These are phyloP conservation scores for Portunus trituberculatus DNA, from an alignment of 1,140 invertebrate species.

Conservation along the genomic window DNA sequence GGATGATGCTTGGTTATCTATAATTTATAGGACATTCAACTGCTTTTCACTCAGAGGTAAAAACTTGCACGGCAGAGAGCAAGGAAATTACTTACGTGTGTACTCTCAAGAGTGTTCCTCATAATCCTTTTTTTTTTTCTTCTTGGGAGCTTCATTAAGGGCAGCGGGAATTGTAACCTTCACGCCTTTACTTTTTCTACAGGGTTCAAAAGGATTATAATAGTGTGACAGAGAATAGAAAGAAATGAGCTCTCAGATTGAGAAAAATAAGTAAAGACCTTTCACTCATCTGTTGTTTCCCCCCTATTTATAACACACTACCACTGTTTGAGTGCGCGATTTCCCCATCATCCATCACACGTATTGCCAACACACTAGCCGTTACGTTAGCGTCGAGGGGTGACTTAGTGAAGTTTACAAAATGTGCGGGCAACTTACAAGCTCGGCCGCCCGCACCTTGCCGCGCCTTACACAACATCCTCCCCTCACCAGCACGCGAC, in stretches of 20 bases:
- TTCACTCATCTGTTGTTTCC: neutral
- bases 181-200: neutral
- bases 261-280: neutral
- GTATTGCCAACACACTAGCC: neutral
- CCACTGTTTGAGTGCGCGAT: neutral
- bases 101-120: neutral
- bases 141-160: neutral
- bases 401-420: neutral
- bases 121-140: neutral
- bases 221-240: neutral
- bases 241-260: neutral
- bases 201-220: neutral
- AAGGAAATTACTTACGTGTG: neutral
- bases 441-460: neutral
- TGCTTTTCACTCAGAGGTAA: neutral
- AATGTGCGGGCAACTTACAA: neutral
- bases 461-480: neutral
- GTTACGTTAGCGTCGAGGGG: neutral
- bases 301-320: neutral
- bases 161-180: neutral
- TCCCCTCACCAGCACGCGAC: neutral
- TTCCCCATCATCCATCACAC: neutral
- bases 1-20: neutral
- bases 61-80: neutral
- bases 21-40: constrained; percentile 14